These are phyloP conservation scores for Brachionus asplanchnoidis DNA, from an alignment of 1,140 invertebrate species.

Conservation along the genomic window DNA sequence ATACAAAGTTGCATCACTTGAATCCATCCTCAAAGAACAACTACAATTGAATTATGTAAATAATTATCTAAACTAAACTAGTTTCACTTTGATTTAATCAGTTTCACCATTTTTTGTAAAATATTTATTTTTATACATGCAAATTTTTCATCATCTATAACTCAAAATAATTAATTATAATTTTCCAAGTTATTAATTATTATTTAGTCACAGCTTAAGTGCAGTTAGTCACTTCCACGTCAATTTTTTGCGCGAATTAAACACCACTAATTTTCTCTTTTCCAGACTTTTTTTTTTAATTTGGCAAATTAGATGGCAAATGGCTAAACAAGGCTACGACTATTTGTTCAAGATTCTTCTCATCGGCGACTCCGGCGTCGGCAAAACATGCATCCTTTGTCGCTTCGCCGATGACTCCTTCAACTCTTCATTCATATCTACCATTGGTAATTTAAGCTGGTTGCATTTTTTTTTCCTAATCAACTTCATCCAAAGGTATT, in stretches of 20 bases:
- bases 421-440: constrained; percentile 27
- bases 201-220: neutral
- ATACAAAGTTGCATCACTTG: neutral
- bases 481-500: constrained; percentile 44
- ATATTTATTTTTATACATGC: neutral
- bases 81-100: neutral
- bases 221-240: neutral
- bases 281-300: neutral
- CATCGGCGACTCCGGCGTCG: constrained; percentile 85
- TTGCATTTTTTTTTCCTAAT: neutral
- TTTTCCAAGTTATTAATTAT: neutral
- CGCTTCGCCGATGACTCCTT: constrained; percentile 84
- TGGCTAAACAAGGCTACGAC: constrained; percentile 42
- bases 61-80: neutral
- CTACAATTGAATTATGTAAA: neutral
- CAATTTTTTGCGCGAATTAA: neutral
- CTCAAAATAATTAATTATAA: neutral
- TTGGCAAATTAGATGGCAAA: constrained; percentile 33
- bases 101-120: neutral
- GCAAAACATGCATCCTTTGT: constrained; percentile 88
- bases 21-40: neutral
- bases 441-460: neutral
- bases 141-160: neutral
- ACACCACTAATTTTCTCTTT: neutral
- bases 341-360: constrained; percentile 73